Evolutionary conservation across 2,113 vertebrate species (phyloP), one percentile per base, ranked within the genome.

Genomic region (Syrmaticus mikado): DNA sequence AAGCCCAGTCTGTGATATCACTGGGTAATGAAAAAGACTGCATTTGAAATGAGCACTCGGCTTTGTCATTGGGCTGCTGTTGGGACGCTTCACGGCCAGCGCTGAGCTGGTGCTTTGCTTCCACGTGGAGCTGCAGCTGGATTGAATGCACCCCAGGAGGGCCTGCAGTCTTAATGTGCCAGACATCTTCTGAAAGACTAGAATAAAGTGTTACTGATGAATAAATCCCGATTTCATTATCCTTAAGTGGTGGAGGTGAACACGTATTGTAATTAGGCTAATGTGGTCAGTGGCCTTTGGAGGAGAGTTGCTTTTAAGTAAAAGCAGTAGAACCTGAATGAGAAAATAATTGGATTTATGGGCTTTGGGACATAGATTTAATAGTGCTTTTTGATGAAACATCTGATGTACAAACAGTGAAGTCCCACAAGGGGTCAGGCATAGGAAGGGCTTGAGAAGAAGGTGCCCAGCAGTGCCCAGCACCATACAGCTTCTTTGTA

Each of bases 161-260:
- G 4, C 30, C 67, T 62, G 50, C 27, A 10, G 66, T 89, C 89
- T 41, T 30, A 4, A 10, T 1, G 8, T 82, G 89, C 58, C 89
- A 87, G 36, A 87, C 94, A 79, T 74, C 20, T 73, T 13, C 3
- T 46, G 53, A 82, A 82, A 91, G 92, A 28, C 11, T 20, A 76
- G 92, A 91, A 89, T 55, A 73, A 92, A 93, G 50, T 32, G 85
- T 74, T 71, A 50, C 50, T 20, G 13, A 18, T 65, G 93, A 93
- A 78, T 64, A 91, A 90, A 60, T 53, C 38, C 57, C 93, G 75
- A 95, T 95, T 95, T 87, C 83, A 78, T 92, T 73, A 72, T 84
- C 38, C 61, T 64, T 21, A 75, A 46, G 89, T 27, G 55, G 28
- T 60, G 4, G 93, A 86, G 70, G 67, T 60, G 81, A 95, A 71